These are phyloP conservation scores for Ptychochromis oligacanthus DNA, from an alignment of 2,113 vertebrate genomes.

Conservation along the genomic window DNA sequence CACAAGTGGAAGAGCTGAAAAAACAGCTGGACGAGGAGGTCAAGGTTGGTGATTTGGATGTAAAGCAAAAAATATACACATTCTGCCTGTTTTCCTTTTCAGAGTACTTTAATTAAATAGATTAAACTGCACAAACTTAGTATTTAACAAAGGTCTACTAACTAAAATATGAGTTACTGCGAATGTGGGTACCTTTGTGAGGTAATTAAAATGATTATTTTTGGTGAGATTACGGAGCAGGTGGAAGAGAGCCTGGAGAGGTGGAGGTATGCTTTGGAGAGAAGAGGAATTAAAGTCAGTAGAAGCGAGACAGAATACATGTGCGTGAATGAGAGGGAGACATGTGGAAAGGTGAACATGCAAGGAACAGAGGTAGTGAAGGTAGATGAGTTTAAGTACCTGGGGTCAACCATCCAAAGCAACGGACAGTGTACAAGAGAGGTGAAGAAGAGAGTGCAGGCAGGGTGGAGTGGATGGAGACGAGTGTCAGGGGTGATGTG, in stretches of 20 bases:
- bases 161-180: too few species aligned
- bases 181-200: neutral
- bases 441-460: neutral
- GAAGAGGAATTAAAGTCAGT: neutral
- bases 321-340: neutral
- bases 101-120: neutral
- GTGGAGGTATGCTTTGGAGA: neutral
- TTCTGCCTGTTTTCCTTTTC: neutral
- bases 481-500: neutral
- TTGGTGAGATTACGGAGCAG: neutral
- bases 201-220: neutral
- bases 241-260: neutral
- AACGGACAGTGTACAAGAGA: neutral
- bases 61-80: neutral
- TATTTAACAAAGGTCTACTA: neutral
- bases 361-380: too few species aligned
- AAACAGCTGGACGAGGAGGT: conserved; percentile 84
- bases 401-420: too few species aligned
- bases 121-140: neutral
- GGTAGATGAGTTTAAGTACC: too few species aligned
- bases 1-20: conserved; percentile 81
- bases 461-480: neutral
- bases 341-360: neutral
- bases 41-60: conserved; percentile 71
- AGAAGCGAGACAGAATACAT: neutral